Evolutionary conservation across 2,113 vertebrate species (phyloP), one percentile per base, ranked within the genome.

Genomic region (Hystrix cristata): DNA sequence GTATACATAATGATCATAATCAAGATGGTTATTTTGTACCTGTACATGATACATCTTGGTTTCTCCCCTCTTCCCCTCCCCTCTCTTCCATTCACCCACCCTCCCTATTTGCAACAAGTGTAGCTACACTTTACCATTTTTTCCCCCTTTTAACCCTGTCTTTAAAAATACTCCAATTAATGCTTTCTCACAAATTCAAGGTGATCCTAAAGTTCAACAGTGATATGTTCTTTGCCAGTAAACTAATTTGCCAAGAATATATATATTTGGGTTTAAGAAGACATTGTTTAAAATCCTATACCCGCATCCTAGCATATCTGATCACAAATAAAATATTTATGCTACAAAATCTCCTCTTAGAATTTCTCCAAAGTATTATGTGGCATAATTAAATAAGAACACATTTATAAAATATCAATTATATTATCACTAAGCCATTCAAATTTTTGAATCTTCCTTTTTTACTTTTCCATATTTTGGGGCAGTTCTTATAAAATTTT

Each of bases 131-230:
- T 38, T 38, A 2, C 38, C 38, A 38, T 38, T 38, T 38, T 38
- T 38, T 38, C 38, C 38, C 38, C 38, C 38, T 38, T 38, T 93
- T 76, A 92, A 57, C 0, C 4, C 1, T 83, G 3, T 80, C 18
- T 89, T 87, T 94, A 80, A 96, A 90, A 67, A 25, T 55, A 93
- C 7, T 89, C 0, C 14, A 51, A n/a, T n/a, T 57, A 90, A 74
- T 59, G 67, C 27, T 67, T 72, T 51, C 6, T 83, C 9, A 69
- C 59, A 81, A 91, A 90, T 92, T 86, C 14, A 93, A 94, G 29
- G 7, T 15, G 4, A 14, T 34, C 21, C 0, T 53, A 84, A 69
- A 94, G 3, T 80, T 96, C 43, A 72, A n/a, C 2, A 76, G 48
- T 51, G 27, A 7, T 16, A 18, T 0, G 1, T 10, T 60, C 27